Base-by-base conservation (phyloP, 2,888 invertebrate genomes). In the Dimorphilus gyrociliatus region DNA sequence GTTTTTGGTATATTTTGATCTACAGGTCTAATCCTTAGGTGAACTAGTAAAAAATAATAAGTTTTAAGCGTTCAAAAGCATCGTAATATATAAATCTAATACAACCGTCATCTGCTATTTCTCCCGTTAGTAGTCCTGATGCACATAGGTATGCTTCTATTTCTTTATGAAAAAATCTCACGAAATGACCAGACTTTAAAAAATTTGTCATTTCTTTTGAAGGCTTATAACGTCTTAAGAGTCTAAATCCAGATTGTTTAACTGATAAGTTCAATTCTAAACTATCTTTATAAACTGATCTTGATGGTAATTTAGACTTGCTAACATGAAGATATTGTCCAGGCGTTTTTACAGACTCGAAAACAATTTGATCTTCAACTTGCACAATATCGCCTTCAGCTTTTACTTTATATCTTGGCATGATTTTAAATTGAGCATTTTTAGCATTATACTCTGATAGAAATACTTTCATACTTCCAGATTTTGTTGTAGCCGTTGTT, bases 321-420 rank as follows among this genome's bases (percentile, higher is more conserved):
- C 55, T 51, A 36, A 54, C 53, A 37, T 57, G 57, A 4, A 59
- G 46, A 30, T 38, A 59, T 32, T 55, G 55, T 6, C 57, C 57
- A 4, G 47, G 39, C 19, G 54, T 51, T 38, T 59, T 59, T n/a
- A 55, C 39, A 39, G 55, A 56, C 39, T 59, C 57, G 37, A 59
- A 39, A n/a, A 59, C 51, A 16, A 59, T 43, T 41, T 53, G 54
- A 38, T 59, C 59, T 38, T 52, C 54, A 13, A 53, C 45, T 47
- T 59, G 56, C 10, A 58, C n/a, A 39, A 52, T 45, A 35, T 59
- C 59, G 31, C 59, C 59, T 35, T 60, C 59, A 3, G 55, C 47
- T 39, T 60, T 60, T 39, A 60, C 59, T 40, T 60, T 60, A 44
- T 55, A 60, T 3, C 57, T 39, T 3, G 59, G 58, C 55, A 58